These are phyloP conservation scores for Sturnus vulgaris DNA, from an alignment of 2,113 vertebrate genomes.

Conservation along the genomic window DNA sequence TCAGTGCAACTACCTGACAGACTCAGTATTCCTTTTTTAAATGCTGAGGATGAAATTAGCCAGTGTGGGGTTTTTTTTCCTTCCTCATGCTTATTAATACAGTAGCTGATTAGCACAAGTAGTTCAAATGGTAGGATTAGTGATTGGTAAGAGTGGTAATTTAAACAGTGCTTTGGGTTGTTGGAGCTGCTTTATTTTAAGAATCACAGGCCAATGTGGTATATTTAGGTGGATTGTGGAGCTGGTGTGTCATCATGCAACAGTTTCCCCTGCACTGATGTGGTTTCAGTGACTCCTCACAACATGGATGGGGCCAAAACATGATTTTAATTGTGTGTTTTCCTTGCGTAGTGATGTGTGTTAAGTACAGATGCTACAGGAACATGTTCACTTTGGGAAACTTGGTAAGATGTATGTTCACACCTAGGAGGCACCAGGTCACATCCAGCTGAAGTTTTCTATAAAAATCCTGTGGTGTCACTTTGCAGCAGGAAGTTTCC, in stretches of 20 bases:
- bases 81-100: slow-evolving; percentile 40
- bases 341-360: not conserved
- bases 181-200: not conserved
- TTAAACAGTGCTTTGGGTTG: not conserved
- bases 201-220: not conserved
- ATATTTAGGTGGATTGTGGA: not conserved
- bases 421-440: not conserved
- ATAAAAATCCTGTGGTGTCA: not conserved
- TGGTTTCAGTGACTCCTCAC: not conserved
- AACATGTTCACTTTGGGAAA: not conserved
- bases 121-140: slow-evolving; percentile 42
- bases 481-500: not conserved
- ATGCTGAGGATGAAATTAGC: slow-evolving; percentile 46
- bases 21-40: slow-evolving; percentile 61
- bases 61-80: not conserved
- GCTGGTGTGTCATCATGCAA: not conserved
- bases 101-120: slow-evolving; percentile 44
- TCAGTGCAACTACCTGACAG: slow-evolving; percentile 75
- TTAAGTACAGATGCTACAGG: not conserved
- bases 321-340: not conserved
- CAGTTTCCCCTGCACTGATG: rapidly evolving
- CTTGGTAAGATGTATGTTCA: not conserved
- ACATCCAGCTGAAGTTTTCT: not conserved
- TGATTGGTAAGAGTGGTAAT: not conserved
- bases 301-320: not conserved